Evolutionary conservation across 2,113 vertebrate species (phyloP), one percentile per base, ranked within the genome.

Genomic region (Hippopotamus amphibius): DNA sequence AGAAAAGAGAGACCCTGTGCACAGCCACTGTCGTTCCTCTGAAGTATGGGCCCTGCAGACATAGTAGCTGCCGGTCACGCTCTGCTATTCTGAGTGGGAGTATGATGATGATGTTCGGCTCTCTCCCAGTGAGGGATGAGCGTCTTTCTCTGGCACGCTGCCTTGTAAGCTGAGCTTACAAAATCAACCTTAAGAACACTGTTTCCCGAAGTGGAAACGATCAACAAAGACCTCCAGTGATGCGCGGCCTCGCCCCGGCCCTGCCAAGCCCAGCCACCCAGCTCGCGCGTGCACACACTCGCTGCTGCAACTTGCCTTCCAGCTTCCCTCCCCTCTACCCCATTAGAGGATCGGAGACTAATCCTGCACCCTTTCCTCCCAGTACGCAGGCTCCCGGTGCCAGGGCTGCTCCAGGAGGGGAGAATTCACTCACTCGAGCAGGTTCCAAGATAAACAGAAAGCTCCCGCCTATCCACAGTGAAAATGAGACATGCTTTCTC

Each of bases 241-340:
- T 90, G 93, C 96, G 43, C 74, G 55, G 93, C 90, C 90, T 94
- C 93, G n/a, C 46, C 90, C 28, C 4, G 17, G 46, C 26, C 41
- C 93, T 90, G 98, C 98, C 98, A 97, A 61, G 82, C 88, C 59
- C 97, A 98, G 96, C 98, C 98, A 98, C 90, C 92, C 96, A 97
- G 93, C 66, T 41, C 48, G 96, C 68, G 13, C 41, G 63, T 30
- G 28, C 21, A 13, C 5, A 1, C 59, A 5, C 87, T 87, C 6
- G 0, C 41, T 90, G 79, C 77, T 93, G 79, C 71, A 59, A 95
- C 95, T 53, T 43, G 96, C 81, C 96, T 43, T 94, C 87, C 72
- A 66, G 68, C 71, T 46, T 92, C 94, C 74, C 94, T 93, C 90
- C 94, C 66, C 71, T 76, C 97, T 33, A 0, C 91, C 94, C 96